Conservation (phyloP, 2,888 invertebrate species). For the Heliconius sara region DNA sequence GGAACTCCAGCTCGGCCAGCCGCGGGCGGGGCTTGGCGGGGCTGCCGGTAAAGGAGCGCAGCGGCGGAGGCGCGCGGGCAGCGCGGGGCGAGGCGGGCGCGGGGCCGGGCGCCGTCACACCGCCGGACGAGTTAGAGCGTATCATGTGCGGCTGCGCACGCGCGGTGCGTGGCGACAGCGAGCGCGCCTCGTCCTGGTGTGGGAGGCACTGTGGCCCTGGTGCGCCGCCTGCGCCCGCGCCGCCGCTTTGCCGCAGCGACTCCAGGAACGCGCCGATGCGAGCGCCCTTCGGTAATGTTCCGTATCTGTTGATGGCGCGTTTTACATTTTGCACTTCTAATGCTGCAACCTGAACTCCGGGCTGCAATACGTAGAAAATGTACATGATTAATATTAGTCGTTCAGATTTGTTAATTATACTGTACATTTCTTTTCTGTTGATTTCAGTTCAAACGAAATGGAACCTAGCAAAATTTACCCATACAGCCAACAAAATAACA, state of each 20-base stretch:
- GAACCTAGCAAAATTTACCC: too few species aligned
- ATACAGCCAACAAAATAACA: too few species aligned
- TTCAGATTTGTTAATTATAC: background rate
- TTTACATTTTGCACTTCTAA: constrained; percentile 98
- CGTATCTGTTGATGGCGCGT: constrained; percentile 96
- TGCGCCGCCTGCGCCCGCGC: constrained; percentile 47
- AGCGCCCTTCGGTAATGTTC: constrained; percentile 98
- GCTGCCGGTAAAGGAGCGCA: constrained; percentile 86
- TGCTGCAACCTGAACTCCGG: constrained; percentile 92
- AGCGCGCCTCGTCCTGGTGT: constrained; percentile 75
- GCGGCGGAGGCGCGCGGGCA: constrained; percentile 66
- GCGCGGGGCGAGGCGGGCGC: constrained; percentile 74
- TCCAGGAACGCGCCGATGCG: constrained; percentile 98
- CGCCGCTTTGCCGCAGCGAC: constrained; percentile 92
- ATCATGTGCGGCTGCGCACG: constrained; percentile 92
- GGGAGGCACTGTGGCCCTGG: constrained; percentile 72
- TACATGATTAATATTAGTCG: background rate
- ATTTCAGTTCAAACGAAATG: too few species aligned
- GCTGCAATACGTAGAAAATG: constrained; percentile 51
- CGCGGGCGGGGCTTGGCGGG: constrained; percentile 90
- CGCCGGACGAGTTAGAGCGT: constrained; percentile 93
- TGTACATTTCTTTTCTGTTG: too few species aligned
- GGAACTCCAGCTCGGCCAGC: constrained; percentile 93
- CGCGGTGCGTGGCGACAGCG: constrained; percentile 87
- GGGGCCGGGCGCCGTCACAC: constrained; percentile 87